Base-by-base conservation (phyloP, 2,888 invertebrate species). In the Chalcis sispes region DNA sequence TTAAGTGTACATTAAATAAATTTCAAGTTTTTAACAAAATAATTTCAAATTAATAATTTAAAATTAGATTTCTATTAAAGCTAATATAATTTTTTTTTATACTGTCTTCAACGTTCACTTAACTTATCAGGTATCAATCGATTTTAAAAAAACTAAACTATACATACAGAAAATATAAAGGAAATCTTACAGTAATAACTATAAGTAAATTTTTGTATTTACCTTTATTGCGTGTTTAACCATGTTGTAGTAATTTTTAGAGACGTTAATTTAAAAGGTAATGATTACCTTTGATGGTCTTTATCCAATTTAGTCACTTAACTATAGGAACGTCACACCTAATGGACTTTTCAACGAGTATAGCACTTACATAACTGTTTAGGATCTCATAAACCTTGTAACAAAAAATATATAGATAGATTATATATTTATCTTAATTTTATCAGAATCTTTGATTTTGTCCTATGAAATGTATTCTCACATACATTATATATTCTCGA, bases 211-310 rank as follows among this genome's bases (percentile, higher is more conserved):
- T 23, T 25, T 54, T 25, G 13, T 29, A 20, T 36, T 25, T 58
- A 74, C 74, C 69, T 74, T 74, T n/a, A 74, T 40, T 13, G 32
- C 25, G 2, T 23, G 18, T 20, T 74, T 64, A 18, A 23, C 46
- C 74, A 74, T 74, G 46, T 25, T 46, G 54, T 7, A n/a, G n/a
- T n/a, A n/a, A n/a, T 7, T 4, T 13, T n/a, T 3, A 2, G 13
- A 48, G 18, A n/a, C 50, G 50, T 36, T 23, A 18, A 73, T 61
- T 61, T 18, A 20, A 36, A 7, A 20, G 18, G 25, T 54, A 56
- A 64, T 42, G 13, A 23, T 52, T 48, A 48, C 25, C 25, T 4
- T 42, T 46, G n/a, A n/a, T 67, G 54, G 36, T 32, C 23, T 62
- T 32, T 67, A 52, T 73, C 42, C 42, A 40, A 61, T 52, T 70